Base-by-base conservation (phyloP, 2,113 vertebrate genomes). In the Cyprinodon brontotheroides region DNA sequence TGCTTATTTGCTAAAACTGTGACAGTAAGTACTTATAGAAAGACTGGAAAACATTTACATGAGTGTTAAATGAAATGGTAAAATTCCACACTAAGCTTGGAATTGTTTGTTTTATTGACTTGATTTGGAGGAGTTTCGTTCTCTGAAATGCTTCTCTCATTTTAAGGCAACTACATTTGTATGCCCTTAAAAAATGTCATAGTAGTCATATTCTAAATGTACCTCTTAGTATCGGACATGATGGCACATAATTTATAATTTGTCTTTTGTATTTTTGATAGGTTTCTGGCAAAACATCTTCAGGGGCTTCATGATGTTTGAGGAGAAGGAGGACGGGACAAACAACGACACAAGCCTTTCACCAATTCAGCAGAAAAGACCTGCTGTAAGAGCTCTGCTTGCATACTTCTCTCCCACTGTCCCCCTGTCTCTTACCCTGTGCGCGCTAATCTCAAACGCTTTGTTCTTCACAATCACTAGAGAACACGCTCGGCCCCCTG, bases 311-410 rank as follows among this genome's bases (percentile, higher is more conserved):
- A 83, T 17, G 70, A 87, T 92, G 89, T 64, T 79, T 74, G 86
- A 80, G 53, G 76, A 82, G 60, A 78, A 48, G 74, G 82, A 70
- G 67, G 74, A 85, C 20, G 48, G 68, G 59, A 79, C 86, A 67
- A 83, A 86, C 74, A 75, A 71, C 85, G 79, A 81, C 72, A 20
- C 47, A 57, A 40, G 68, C 63, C 74, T 74, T 81, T 61, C 77
- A 71, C 47, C 75, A 14, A 15, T 77, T 68, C 87, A 85, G 62
- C 80, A 79, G 20, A 86, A 80, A 7, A 85, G 70, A 89, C 85
- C 86, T 13, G 68, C 77, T 65, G 92, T 93, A 89, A 91, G 92
- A 77, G 47, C 69, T 43, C 73, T 43, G 39, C 72, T 48, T 74
- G 70, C 76, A 53, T 72, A 43, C 65, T 71, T 70, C 45, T 77